Conservation (phyloP, 2,888 invertebrate species). For the Chrysolina haemoptera region DNA sequence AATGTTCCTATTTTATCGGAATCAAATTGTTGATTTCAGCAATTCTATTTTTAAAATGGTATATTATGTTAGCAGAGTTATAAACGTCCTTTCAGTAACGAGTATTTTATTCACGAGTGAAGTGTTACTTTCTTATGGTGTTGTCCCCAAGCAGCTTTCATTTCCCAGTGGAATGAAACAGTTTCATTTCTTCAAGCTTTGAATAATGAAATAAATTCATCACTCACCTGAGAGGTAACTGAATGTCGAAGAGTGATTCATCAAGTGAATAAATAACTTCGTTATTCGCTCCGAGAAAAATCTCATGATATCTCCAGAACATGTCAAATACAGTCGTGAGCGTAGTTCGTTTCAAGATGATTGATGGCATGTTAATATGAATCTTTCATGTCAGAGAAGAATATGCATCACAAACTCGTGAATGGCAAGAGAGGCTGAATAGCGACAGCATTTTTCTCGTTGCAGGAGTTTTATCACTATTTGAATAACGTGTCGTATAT, state of each 20-base stretch:
- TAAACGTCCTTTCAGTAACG: no score
- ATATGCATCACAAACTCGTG: neutral
- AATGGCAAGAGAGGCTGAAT: constrained; percentile 2
- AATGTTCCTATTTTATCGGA: no score
- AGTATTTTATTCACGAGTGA: no score
- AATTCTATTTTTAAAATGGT: no score
- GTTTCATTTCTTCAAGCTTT: neutral
- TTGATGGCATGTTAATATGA: constrained; percentile 13
- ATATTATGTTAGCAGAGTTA: no score
- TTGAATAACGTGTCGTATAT: neutral
- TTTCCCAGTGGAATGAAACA: neutral
- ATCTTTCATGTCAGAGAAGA: constrained; percentile 11
- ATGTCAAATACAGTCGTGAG: constrained; percentile 18
- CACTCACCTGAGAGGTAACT: constrained; percentile 8
- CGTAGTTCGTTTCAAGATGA: constrained; percentile 4
- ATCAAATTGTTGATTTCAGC: no score
- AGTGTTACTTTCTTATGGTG: neutral
- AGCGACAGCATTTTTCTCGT: neutral
- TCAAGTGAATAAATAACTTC: constrained; percentile 7
- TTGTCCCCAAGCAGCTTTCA: neutral
- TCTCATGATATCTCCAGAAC: constrained; percentile 12
- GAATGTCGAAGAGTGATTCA: constrained; percentile 6
- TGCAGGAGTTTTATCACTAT: neutral
- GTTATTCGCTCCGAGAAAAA: constrained; percentile 1
- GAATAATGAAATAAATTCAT: neutral